Evolutionary conservation across 2,888 invertebrate genomes (phyloP).

Genomic region (Sesia apiformis): DNA sequence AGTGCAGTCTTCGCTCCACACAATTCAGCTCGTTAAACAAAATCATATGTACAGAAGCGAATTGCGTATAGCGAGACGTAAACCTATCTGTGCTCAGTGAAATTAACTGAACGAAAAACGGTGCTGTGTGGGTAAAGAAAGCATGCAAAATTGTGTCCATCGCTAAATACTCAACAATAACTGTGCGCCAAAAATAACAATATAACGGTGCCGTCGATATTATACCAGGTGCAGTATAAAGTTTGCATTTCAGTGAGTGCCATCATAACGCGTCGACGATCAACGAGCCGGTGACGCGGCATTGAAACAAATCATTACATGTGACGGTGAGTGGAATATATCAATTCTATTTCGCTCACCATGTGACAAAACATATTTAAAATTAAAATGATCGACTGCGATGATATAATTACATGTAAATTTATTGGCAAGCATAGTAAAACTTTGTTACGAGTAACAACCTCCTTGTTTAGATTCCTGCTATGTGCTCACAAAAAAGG

Average conservation of each 20-base stretch:
- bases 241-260: slow-evolving; percentile 76
- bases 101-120: slow-evolving; percentile 66
- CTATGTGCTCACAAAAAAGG: slow-evolving; percentile 69
- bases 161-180: slow-evolving; percentile 72
- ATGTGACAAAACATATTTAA: slow-evolving; percentile 41
- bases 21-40: slow-evolving; percentile 18
- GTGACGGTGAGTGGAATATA: slow-evolving; percentile 79
- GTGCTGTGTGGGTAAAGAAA: slow-evolving; percentile 71
- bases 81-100: slow-evolving; percentile 72
- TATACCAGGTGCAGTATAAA: slow-evolving; percentile 70
- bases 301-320: slow-evolving; percentile 77
- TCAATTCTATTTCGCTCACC: slow-evolving; percentile 37
- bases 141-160: slow-evolving; percentile 75
- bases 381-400: slow-evolving; percentile 40
- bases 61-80: slow-evolving; percentile 41
- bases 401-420: slow-evolving; percentile 50
- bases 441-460: slow-evolving; percentile 65
- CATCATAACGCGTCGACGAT: slow-evolving; percentile 51
- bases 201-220: slow-evolving; percentile 72
- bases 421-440: slow-evolving; percentile 65
- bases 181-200: slow-evolving; percentile 73
- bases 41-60: slow-evolving; percentile 3
- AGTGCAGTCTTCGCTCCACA: slow-evolving; percentile 51
- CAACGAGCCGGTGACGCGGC: slow-evolving; percentile 40
- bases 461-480: slow-evolving; percentile 72